Base-by-base conservation (phyloP, 1,140 invertebrate species). In the Aphidius gifuensis region DNA sequence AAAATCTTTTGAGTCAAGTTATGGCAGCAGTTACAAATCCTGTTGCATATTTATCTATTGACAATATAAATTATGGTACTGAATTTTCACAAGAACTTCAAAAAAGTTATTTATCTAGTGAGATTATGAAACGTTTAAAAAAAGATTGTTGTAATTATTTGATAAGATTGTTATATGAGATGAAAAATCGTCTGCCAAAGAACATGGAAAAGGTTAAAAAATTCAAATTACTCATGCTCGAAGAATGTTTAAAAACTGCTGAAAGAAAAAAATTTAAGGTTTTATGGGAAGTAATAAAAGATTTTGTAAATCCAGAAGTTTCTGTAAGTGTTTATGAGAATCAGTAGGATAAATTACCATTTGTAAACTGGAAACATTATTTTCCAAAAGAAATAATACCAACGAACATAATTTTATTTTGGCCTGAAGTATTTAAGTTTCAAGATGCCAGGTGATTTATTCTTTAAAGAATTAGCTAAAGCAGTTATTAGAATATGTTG, bases 21-120 rank as follows among this genome's bases (percentile, higher is more conserved):
- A n/a, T 50, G 6, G 48, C 51, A 3, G 56, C 42, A 2, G n/a
- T 58, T 8, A 44, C 39, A n/a, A 63, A 63, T 43, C 16, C 58
- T 21, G 51, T 63, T 39, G 61, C 61, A 9, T 63, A 23, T 47
- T 54, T 63, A 40, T 8, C 40, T 1, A 23, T 44, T 8, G 38
- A 48, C 9, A 4, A 58, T n/a, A 47, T 63, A 6, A 46, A 63
- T 63, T 63, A 58, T 46, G 61, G 61, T 32, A 46, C 32, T 45
- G 55, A 58, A 23, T 58, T 51, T 23, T 50, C 44, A 32, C 11
- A 58, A 63, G 43, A 6, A 42, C 39, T 58, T 21, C 2, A 8
- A 11, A 32, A 9, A 9, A 23, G 8, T 11, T 3, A 44, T 21
- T 42, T 60, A 40, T 21, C 11, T 9, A 6, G 2, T 32, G 42